Evolutionary conservation across 2,797 vertebrate species (phyloP).

Genomic region (Macropodus opercularis): DNA sequence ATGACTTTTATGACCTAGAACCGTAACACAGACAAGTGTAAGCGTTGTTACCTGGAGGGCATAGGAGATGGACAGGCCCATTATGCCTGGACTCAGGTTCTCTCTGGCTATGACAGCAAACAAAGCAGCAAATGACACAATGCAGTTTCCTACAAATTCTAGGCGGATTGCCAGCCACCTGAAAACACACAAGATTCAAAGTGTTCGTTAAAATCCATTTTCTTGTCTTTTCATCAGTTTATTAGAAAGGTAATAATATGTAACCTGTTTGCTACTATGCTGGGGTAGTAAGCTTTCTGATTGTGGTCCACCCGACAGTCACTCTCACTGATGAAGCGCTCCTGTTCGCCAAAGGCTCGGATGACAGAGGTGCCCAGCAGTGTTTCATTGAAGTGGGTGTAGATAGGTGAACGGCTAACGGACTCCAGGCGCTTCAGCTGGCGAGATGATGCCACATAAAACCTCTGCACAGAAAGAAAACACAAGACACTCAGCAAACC

Average conservation of each 20-base stretch:
- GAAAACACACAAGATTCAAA: conserved; percentile 13
- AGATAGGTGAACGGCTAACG: conserved; percentile 93
- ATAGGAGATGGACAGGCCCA: conserved; percentile 94
- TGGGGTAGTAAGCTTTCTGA: conserved; percentile 94
- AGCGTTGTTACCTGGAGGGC: conserved; percentile 88
- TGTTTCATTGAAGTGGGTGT: conserved; percentile 95
- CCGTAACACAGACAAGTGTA: not conserved
- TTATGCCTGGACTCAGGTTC: conserved; percentile 88
- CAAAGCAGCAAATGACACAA: conserved; percentile 90
- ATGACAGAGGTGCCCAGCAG: conserved; percentile 93
- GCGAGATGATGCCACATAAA: conserved; percentile 94
- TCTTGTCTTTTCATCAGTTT: not conserved
- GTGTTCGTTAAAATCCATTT: not conserved
- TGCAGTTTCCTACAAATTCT: conserved; percentile 93
- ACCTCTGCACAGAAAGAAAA: conserved; percentile 80
- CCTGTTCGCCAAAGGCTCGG: conserved; percentile 91
- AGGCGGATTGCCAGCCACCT: conserved; percentile 94
- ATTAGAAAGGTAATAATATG: too few relatives aligned
- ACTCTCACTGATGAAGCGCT: conserved; percentile 89
- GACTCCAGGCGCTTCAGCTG: conserved; percentile 96
- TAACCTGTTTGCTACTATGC: conserved; percentile 95
- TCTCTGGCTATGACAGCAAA: conserved; percentile 89
- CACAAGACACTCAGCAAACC: too few relatives aligned
- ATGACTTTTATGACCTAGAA: not conserved
- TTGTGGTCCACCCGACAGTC: conserved; percentile 92